Evolutionary conservation across 2,888 invertebrate species (phyloP).

Genomic region (Bruchidius siliquastri): DNA sequence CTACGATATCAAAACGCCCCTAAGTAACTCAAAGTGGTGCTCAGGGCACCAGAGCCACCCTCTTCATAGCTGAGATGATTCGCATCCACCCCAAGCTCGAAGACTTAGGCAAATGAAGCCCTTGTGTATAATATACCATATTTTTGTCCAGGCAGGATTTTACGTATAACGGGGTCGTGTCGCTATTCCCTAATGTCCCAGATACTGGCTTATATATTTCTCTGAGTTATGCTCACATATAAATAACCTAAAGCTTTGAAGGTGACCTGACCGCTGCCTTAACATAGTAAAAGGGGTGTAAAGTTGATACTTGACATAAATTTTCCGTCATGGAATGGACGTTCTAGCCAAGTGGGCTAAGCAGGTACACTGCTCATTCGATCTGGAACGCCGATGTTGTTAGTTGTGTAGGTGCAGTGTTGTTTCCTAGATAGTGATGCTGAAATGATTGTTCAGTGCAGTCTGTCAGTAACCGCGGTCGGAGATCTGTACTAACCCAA

Average conservation of each 20-base stretch:
- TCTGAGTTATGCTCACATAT: not conserved
- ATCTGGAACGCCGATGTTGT: no score
- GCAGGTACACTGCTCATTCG: no score
- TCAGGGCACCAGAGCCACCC: not conserved
- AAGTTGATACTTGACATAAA: not conserved
- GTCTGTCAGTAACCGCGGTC: no score
- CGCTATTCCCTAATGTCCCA: not conserved
- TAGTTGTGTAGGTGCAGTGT: no score
- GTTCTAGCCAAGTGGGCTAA: no score
- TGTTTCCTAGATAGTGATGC: no score
- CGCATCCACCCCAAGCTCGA: not conserved
- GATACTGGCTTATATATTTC: not conserved
- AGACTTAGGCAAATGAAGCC: not conserved
- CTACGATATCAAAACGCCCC: no score
- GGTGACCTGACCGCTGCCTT: not conserved
- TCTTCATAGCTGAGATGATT: not conserved
- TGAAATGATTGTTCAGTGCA: no score
- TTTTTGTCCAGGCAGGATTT: not conserved
- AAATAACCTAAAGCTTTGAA: not conserved
- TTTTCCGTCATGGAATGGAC: not conserved
- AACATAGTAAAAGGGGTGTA: not conserved
- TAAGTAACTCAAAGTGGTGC: not conserved
- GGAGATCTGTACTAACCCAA: no score
- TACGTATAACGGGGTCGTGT: not conserved
- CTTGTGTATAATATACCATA: not conserved